phyloP scores from a whole-genome alignment of 2,113 vertebrate species.

The Aspidoscelis tigris region DNA sequence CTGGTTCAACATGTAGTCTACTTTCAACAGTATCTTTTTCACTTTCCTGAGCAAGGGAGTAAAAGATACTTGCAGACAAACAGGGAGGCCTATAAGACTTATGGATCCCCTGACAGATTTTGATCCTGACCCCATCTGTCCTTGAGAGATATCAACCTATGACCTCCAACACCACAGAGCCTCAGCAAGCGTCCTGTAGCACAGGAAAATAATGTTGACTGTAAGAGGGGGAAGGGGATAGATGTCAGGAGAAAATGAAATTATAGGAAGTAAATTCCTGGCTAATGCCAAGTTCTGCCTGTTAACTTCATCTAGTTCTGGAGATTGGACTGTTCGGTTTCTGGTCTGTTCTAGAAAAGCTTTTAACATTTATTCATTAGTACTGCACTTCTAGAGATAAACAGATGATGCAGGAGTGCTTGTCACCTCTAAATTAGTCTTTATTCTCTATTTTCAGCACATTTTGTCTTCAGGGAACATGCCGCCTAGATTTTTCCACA shows the following conservation, averaged over 20 bases:
- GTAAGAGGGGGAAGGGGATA: background rate
- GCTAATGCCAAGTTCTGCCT: background rate
- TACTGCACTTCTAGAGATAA: fast-evolving
- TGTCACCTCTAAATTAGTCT: conserved; percentile 44
- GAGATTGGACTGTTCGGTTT: background rate
- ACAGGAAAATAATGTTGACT: background rate
- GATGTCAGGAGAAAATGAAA: background rate
- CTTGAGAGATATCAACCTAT: no score
- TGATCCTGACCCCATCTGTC: no score
- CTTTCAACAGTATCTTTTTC: no score
- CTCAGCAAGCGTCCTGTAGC: no score
- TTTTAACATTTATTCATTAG: background rate
- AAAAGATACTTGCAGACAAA: no score
- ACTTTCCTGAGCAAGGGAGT: no score
- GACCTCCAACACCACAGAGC: no score
- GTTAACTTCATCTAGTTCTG: background rate
- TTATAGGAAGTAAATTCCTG: background rate
- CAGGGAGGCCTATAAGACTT: no score
- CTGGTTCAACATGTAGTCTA: no score
- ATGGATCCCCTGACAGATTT: no score
- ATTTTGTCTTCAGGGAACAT: conserved; percentile 89
- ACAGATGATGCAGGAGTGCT: background rate
- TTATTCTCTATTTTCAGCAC: conserved; percentile 81
- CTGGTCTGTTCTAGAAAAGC: background rate
- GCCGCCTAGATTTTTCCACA: conserved; percentile 82